Evolutionary conservation across 2,797 vertebrate genomes (phyloP).

Genomic region (Chrosomus eos): DNA sequence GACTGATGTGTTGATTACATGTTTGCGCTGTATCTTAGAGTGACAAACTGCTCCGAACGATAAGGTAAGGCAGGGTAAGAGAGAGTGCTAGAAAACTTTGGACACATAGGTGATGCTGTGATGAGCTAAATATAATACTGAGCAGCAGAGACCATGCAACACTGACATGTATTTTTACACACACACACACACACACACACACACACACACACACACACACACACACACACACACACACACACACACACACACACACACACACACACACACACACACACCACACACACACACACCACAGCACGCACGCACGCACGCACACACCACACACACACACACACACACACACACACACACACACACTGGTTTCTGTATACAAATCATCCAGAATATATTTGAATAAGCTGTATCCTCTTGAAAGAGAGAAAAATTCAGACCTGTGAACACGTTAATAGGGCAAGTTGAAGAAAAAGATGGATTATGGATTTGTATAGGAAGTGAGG

Average conservation of each 20-base stretch:
- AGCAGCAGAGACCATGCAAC: conserved; percentile 1
- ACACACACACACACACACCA: not conserved
- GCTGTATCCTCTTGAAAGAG: conserved; percentile 12
- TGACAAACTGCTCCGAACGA: conserved; percentile 18
- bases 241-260: conserved; percentile 10
- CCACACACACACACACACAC: not conserved
- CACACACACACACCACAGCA: not conserved
- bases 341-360: conserved; percentile 5
- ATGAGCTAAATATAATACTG: conserved; percentile 49
- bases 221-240: not conserved
- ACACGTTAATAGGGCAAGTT: conserved; percentile 2
- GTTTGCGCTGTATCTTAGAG: conserved; percentile 3
- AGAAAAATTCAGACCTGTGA: conserved; percentile 16
- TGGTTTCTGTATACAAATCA: conserved; percentile 36
- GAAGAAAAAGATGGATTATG: conserved; percentile 17
- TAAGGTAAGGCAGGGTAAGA: conserved; percentile 11
- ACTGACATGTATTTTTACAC: conserved; percentile 13
- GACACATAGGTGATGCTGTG: conserved; percentile 4
- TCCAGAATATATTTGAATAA: conserved; percentile 36
- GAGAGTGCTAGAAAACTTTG: conserved; percentile 27
- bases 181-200: not conserved
- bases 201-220: not conserved
- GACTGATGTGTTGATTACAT: conserved; percentile 36
- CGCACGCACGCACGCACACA: no score
- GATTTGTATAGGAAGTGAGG: conserved; percentile 23